A percentile compares a stretch with the other conserved stretches of the same genome.
Conservation (phyloP, 2,113 vertebrate genomes). For the Cairina moschata region DNA sequence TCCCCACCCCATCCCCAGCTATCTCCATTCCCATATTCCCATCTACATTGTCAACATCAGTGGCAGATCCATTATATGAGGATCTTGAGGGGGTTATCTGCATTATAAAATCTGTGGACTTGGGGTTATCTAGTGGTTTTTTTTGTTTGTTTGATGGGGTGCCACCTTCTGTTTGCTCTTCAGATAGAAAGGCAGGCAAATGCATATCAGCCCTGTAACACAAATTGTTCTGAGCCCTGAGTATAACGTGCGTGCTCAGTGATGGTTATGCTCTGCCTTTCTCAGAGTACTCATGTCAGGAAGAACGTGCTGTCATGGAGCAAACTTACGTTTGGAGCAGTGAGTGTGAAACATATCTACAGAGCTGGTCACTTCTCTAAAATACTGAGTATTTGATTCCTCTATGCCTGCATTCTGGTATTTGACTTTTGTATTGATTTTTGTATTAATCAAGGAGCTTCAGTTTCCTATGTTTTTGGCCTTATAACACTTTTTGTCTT, state of each 20-base stretch:
- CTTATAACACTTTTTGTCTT: neutral
- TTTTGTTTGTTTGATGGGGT: neutral
- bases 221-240: neutral
- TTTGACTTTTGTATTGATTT: neutral
- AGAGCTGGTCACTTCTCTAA: neutral
- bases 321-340: neutral
- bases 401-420: neutral
- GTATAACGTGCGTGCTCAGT: neutral
- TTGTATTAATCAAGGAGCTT: neutral
- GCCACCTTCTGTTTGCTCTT: neutral
- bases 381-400: neutral
- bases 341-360: neutral
- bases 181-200: neutral
- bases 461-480: neutral
- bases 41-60: neutral
- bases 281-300: neutral
- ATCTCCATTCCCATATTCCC: neutral
- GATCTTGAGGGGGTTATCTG: neutral
- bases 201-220: neutral
- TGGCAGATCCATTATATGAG: neutral
- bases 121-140: neutral
- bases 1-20: accelerated
- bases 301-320: neutral
- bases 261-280: neutral
- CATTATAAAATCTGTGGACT: neutral